Conservation (phyloP, 2,888 invertebrate genomes). For the Pegoplata infirma region DNA sequence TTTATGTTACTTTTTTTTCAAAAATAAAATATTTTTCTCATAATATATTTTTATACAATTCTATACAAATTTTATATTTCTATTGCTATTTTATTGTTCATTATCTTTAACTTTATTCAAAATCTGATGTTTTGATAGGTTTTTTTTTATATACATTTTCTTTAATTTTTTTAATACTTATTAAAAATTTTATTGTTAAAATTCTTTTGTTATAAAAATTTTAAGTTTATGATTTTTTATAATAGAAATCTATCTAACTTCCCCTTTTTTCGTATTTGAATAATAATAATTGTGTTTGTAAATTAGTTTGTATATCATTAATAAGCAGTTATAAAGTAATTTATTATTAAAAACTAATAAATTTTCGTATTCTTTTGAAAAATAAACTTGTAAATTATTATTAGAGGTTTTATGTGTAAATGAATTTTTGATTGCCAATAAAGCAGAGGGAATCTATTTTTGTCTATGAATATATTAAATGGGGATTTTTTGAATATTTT, state of each 20-base stretch:
- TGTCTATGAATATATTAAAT: neutral
- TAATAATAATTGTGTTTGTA: constrained; percentile 26
- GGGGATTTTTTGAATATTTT: neutral
- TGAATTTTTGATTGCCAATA: neutral
- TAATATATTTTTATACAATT: neutral
- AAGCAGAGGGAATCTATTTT: neutral
- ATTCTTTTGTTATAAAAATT: neutral
- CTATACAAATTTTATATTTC: neutral
- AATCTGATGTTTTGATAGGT: neutral
- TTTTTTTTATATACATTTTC: neutral
- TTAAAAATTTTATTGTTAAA: no score
- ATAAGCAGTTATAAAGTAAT: constrained; percentile 47
- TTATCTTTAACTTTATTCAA: neutral
- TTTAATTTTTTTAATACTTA: neutral
- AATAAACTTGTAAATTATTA: neutral
- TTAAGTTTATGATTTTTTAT: neutral
- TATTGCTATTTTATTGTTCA: neutral
- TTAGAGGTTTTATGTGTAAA: neutral
- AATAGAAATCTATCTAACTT: neutral
- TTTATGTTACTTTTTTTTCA: neutral
- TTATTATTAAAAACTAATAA: constrained; percentile 47
- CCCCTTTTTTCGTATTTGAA: constrained; percentile 12
- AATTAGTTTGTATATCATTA: constrained; percentile 24
- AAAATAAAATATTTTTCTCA: neutral
- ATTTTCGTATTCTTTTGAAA: neutral